These are phyloP conservation scores for Limanda limanda DNA, from an alignment of 2,113 vertebrate genomes.

Conservation along the genomic window DNA sequence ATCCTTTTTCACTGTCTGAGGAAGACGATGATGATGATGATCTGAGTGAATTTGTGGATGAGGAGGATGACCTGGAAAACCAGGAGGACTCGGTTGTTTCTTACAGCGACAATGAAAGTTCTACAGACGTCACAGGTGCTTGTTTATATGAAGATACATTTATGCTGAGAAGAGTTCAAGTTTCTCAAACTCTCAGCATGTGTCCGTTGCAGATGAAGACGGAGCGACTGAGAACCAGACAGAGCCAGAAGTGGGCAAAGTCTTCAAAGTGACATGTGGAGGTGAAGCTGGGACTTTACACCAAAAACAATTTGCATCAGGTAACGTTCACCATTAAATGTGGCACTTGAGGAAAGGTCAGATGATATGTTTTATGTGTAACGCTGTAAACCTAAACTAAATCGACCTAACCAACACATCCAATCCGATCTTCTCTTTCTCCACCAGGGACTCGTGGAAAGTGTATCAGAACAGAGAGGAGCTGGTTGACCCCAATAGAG, in stretches of 20 bases:
- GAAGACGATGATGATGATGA: too few species aligned
- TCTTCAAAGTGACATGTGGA: slow-evolving; percentile 70
- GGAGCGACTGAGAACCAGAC: slow-evolving; percentile 1
- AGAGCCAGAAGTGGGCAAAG: neutral
- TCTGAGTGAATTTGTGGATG: too few species aligned
- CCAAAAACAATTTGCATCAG: slow-evolving; percentile 70
- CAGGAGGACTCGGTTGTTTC: slow-evolving; percentile 4
- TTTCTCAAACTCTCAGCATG: neutral
- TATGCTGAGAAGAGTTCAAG: neutral
- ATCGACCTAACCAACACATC: neutral
- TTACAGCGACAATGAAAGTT: slow-evolving; percentile 1
- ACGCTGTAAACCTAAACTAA: neutral
- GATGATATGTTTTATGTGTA: too few species aligned
- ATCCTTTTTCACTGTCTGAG: slow-evolving; percentile 1
- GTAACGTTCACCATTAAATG: slow-evolving; percentile 39
- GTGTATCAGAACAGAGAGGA: slow-evolving; percentile 76
- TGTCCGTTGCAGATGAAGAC: slow-evolving; percentile 28
- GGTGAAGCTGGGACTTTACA: slow-evolving; percentile 56
- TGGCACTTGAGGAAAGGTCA: neutral
- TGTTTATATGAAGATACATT: neutral
- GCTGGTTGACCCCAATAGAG: slow-evolving; percentile 75
- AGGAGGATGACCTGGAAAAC: slow-evolving; percentile 7
- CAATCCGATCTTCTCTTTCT: neutral
- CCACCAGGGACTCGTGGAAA: slow-evolving; percentile 64
- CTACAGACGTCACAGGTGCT: slow-evolving; percentile 4